Conservation (phyloP, 2,888 invertebrate species). For the Geotrupes spiniger region DNA sequence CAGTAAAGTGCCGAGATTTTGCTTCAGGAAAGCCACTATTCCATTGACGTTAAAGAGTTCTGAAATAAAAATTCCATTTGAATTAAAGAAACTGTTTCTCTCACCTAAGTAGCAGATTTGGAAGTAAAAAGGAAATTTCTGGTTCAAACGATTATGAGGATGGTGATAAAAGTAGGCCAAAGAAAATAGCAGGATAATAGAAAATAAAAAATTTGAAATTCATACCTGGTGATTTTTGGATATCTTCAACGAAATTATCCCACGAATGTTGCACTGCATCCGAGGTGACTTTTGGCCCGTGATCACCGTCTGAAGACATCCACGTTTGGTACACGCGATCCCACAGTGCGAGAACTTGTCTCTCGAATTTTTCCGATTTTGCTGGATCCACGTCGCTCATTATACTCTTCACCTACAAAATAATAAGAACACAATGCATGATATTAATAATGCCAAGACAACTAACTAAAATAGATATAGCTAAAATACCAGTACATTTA, state of each 20-base stretch:
- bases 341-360: constrained; percentile 89
- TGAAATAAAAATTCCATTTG: constrained; percentile 39
- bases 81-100: constrained; percentile 2
- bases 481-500: too few relatives aligned
- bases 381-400: constrained; percentile 76
- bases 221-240: constrained; percentile 73
- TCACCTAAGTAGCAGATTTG: too few relatives aligned
- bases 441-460: too few relatives aligned
- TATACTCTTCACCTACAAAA: constrained; percentile 66
- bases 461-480: too few relatives aligned
- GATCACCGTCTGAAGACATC: constrained; percentile 62
- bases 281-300: constrained; percentile 72
- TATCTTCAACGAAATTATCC: constrained; percentile 67
- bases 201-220: constrained; percentile 12
- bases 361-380: constrained; percentile 79
- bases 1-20: constrained; percentile 85
- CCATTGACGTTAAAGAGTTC: constrained; percentile 72
- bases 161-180: too few relatives aligned
- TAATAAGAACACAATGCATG: too few relatives aligned
- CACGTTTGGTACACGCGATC: constrained; percentile 91
- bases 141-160: too few relatives aligned
- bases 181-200: too few relatives aligned
- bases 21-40: constrained; percentile 78
- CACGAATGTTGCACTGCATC: constrained; percentile 71
- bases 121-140: too few relatives aligned